These are phyloP conservation scores for Hydractinia echinata DNA, from an alignment of 30 jellyfish, hydroid and myxozoan species.

Conservation along the genomic window DNA sequence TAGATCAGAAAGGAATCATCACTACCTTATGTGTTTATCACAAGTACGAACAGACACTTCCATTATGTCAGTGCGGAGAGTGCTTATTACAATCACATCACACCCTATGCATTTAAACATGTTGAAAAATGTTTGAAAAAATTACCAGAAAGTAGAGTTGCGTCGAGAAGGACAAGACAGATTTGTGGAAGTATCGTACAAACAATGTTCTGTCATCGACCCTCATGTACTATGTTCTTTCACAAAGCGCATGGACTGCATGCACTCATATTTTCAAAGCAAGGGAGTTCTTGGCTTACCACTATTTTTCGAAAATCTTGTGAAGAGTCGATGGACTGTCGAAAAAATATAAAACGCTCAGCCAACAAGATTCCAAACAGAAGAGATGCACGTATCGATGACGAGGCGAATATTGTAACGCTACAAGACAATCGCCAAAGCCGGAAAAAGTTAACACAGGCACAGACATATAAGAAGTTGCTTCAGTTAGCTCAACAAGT, in stretches of 20 bases:
- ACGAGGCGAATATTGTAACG: too few relatives aligned
- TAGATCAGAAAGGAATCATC: too few relatives aligned
- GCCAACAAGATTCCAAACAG: background rate
- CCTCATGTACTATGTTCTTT: too few relatives aligned
- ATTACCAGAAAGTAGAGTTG: background rate
- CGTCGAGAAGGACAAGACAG: background rate
- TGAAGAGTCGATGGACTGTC: constrained; percentile 10
- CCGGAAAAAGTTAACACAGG: too few relatives aligned
- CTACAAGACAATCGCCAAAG: too few relatives aligned
- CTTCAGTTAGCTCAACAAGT: too few relatives aligned
- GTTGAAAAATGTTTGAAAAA: too few relatives aligned
- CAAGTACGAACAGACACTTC: too few relatives aligned
- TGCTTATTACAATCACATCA: constrained; percentile 1
- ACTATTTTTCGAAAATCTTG: background rate
- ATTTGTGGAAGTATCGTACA: background rate
- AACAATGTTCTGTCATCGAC: background rate
- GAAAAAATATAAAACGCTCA: background rate
- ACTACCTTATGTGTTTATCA: too few relatives aligned
- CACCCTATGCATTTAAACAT: constrained; percentile 10
- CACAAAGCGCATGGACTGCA: background rate
- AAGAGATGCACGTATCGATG: too few relatives aligned
- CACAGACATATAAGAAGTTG: too few relatives aligned
- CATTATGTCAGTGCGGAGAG: background rate
- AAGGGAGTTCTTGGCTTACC: constrained; percentile 7
- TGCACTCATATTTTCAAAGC: background rate